Evolutionary conservation across 2,113 vertebrate genomes (phyloP), one percentile per base, ranked within the genome.

Genomic region (Sprattus sprattus): DNA sequence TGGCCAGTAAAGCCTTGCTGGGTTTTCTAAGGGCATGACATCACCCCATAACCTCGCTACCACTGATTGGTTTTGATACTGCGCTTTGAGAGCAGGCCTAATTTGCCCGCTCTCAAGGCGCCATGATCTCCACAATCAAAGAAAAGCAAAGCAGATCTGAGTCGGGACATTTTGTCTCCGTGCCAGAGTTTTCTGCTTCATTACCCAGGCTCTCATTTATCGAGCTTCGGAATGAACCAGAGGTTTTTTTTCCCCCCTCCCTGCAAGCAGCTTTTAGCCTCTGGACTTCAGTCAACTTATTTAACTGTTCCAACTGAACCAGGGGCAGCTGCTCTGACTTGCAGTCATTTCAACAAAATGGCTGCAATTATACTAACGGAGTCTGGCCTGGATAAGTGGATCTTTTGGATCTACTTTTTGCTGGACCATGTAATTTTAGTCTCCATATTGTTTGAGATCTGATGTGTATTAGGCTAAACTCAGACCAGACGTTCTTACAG

Each of bases 341-440:
- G 75, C 20, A 81, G 84, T 45, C 85, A 39, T 67, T 86, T 80
- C 46, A 28, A 60, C 78, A 81, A 84, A 45, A 85, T 86, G 47
- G 85, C 81, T 45, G 85, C 86, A 88, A 90, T 90, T 82, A 87
- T 18, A 75, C 46, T 54, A 86, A 75, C 45, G 50, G 83, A 22
- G 78, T 45, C 22, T n/a, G 52, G 75, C 50, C 45, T 84, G 15
- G 49, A 60, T 88, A 85, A 47, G 6, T 1, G 71, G 45, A 0
- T 6, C 13, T 84, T 54, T 80, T 78, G 82, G 83, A 52, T 87
- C 44, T 71, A 25, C 11, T 15, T 18, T 78, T 39, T 44, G 71
- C 4, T 44, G 25, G 45, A 25, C 60, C 67, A 16, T 60, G 60
- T n/a, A 60, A 81, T 54, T 50, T 6, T 47, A n/a, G 86, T 39